Conservation (phyloP, 2,113 vertebrate species). For the Excalfactoria chinensis region DNA sequence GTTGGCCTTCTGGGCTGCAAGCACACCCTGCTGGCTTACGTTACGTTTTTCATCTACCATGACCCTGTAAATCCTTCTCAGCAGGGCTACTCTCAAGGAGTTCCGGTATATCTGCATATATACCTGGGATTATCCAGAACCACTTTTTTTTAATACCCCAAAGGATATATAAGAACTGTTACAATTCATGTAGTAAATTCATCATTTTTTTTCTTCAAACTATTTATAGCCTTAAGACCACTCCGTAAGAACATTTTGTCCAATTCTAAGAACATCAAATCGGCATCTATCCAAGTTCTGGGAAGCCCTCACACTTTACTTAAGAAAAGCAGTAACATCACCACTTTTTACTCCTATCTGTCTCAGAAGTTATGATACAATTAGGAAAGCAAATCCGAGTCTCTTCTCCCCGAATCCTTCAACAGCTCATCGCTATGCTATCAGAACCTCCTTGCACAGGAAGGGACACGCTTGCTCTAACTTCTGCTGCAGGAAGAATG, state of each 20-base stretch:
- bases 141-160: not conserved
- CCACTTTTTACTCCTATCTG: not conserved
- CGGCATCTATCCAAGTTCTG: not conserved
- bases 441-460: not conserved
- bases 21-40: no score
- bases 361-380: not conserved
- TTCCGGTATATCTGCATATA: no score
- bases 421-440: not conserved
- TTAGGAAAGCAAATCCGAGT: not conserved
- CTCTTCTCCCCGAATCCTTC: not conserved
- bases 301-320: not conserved
- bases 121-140: no score
- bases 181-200: conserved; percentile 5
- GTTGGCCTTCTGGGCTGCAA: no score
- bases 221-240: conserved; percentile 52
- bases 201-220: not conserved
- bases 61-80: no score
- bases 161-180: not conserved
- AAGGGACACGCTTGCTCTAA: fast-evolving
- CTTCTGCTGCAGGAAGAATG: not conserved
- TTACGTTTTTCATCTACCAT: no score
- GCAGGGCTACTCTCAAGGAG: no score
- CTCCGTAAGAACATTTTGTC: not conserved
- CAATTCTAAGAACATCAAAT: not conserved
- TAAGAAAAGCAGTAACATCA: not conserved